These are phyloP conservation scores for Atherinomorus stipes DNA, from an alignment of 2,113 vertebrate species.

Conservation along the genomic window DNA sequence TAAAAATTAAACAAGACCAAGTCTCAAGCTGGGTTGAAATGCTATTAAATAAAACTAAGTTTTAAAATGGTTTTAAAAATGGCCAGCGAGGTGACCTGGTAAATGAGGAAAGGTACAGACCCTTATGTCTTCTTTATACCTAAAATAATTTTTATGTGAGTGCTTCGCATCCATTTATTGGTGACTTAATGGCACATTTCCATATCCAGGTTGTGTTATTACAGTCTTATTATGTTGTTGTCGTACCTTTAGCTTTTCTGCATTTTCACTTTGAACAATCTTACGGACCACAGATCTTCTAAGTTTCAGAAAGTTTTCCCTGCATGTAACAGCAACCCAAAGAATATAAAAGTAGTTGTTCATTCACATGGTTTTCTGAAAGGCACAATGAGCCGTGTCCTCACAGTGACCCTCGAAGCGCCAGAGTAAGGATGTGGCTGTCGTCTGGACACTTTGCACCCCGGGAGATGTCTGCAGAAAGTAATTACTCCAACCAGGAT, in stretches of 20 bases:
- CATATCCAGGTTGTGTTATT: slow-evolving; percentile 17
- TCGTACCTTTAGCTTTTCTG: slow-evolving; percentile 13
- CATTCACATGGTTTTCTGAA: slow-evolving; percentile 36
- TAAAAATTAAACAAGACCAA: too few species aligned
- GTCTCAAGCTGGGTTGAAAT: too few species aligned
- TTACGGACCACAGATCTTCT: slow-evolving; percentile 3
- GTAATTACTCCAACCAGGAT: slow-evolving; percentile 69
- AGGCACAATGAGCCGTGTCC: slow-evolving; percentile 39
- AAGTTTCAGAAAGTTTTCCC: slow-evolving; percentile 5
- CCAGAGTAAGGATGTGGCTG: slow-evolving; percentile 52
- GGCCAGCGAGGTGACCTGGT: too few species aligned
- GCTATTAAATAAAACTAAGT: too few species aligned
- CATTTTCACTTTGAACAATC: slow-evolving; percentile 5
- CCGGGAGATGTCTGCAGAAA: slow-evolving; percentile 68
- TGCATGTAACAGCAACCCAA: slow-evolving; percentile 10
- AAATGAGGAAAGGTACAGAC: too few species aligned
- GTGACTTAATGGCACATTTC: neutral
- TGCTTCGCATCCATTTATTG: neutral
- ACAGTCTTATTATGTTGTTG: slow-evolving; percentile 26
- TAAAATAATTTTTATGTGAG: neutral
- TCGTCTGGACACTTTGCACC: slow-evolving; percentile 62
- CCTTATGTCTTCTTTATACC: too few species aligned
- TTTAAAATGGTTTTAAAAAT: too few species aligned
- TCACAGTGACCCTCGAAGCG: slow-evolving; percentile 47
- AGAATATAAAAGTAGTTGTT: slow-evolving; percentile 40